Conservation (phyloP, 2,797 vertebrate species). For the Cetoscarus ocellatus region DNA sequence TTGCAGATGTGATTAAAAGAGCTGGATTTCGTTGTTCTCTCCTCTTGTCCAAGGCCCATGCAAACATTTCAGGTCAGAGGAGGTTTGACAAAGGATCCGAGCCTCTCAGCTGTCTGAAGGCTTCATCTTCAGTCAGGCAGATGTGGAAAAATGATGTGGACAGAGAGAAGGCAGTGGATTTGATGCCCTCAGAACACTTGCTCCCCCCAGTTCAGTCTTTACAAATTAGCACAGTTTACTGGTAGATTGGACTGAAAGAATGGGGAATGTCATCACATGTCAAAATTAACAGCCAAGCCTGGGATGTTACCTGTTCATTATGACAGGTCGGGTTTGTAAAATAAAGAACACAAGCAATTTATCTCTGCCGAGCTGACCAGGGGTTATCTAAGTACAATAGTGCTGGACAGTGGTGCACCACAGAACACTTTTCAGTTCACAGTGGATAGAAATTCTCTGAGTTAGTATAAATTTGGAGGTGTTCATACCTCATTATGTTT, state of each 20-base stretch:
- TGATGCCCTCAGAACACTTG: slow-evolving; percentile 36
- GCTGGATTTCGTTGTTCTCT: slow-evolving; percentile 31
- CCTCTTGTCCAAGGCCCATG: slow-evolving; percentile 15
- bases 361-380: background rate
- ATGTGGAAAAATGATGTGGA: slow-evolving; percentile 51
- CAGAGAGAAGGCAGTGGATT: slow-evolving; percentile 36
- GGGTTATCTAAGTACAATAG: background rate
- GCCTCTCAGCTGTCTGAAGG: slow-evolving; percentile 58
- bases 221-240: slow-evolving; percentile 39
- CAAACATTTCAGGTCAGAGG: slow-evolving; percentile 59
- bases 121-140: slow-evolving; percentile 53
- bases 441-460: background rate
- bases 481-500: too few species aligned
- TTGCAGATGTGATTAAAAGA: slow-evolving; percentile 22
- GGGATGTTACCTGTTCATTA: slow-evolving; percentile 4
- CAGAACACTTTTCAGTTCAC: background rate
- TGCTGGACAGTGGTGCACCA: background rate
- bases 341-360: background rate
- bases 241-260: background rate
- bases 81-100: slow-evolving; percentile 55
- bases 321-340: slow-evolving; percentile 18
- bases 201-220: slow-evolving; percentile 34
- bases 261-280: slow-evolving; percentile 7
- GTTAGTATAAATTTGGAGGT: too few species aligned
- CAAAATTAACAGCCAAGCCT: slow-evolving; percentile 15